Percentiles rank a stretch among this genome's conserved stretches.
Evolutionary conservation across 2,888 invertebrate genomes (phyloP).

Genomic region (Drosophila pseudotalamancana): DNA sequence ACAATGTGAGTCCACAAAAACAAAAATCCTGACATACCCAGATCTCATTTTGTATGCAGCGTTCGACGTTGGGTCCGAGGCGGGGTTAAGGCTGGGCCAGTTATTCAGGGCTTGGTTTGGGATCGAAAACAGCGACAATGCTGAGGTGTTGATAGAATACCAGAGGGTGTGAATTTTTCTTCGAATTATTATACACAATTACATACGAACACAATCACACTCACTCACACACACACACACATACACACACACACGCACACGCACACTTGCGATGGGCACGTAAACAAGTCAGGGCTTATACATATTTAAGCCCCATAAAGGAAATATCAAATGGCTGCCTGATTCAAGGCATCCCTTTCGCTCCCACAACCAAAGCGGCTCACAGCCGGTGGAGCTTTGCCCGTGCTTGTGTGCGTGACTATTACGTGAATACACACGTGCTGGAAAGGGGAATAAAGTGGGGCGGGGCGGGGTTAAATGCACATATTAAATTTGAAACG

Average conservation of each 20-base stretch:
- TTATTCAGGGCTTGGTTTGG: constrained; percentile 13
- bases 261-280: constrained; percentile 44
- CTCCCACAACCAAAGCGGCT: neutral
- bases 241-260: constrained; percentile 4
- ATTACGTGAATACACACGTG: constrained; percentile 11
- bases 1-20: constrained; percentile 8
- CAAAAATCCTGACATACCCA: constrained; percentile 50
- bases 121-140: constrained; percentile 55
- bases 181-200: constrained; percentile 59
- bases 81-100: constrained; percentile 9
- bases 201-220: too few species aligned
- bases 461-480: constrained; percentile 57
- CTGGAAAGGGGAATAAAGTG: constrained; percentile 19
- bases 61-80: constrained; percentile 38
- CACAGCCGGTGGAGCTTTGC: constrained; percentile 30
- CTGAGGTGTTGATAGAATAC: constrained; percentile 77
- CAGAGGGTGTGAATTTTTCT: constrained; percentile 69
- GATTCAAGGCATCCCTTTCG: constrained; percentile 44
- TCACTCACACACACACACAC: neutral
- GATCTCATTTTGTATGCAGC: constrained; percentile 75
- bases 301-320: constrained; percentile 78
- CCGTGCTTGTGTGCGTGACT: constrained; percentile 21
- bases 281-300: constrained; percentile 66
- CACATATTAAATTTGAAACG: constrained; percentile 82
- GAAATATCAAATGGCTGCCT: constrained; percentile 66